These are phyloP conservation scores for Scolopax mira DNA, from an alignment of 2,113 vertebrate species.

Conservation along the genomic window DNA sequence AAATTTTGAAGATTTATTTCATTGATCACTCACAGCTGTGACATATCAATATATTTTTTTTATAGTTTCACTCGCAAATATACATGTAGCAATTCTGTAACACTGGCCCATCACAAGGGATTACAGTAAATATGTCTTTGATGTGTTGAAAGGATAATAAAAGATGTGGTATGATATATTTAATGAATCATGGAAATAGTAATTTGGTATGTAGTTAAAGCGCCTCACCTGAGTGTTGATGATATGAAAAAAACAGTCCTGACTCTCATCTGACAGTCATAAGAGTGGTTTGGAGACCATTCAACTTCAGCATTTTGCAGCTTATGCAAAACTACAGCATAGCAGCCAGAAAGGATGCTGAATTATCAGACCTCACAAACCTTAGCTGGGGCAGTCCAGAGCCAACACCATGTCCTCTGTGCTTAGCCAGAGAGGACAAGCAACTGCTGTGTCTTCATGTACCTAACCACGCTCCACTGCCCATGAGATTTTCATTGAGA, in stretches of 20 bases:
- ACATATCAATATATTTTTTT: neutral
- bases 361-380: neutral
- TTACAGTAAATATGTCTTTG: neutral
- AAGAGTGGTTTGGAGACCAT: neutral
- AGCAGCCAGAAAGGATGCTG: neutral
- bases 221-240: neutral
- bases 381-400: neutral
- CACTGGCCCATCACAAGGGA: neutral
- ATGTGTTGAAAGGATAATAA: neutral
- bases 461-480: neutral
- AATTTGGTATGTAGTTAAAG: neutral
- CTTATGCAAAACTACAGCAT: fast-evolving
- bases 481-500: neutral
- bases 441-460: neutral
- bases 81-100: neutral
- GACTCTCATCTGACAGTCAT: neutral
- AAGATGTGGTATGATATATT: neutral
- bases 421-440: neutral
- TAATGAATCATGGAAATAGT: neutral
- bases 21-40: fast-evolving
- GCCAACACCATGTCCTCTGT: neutral
- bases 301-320: neutral
- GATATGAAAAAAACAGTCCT: neutral
- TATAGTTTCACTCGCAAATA: neutral
- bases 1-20: neutral